Evolutionary conservation across 2,797 vertebrate genomes (phyloP).

Genomic region (Fundulus diaphanus): DNA sequence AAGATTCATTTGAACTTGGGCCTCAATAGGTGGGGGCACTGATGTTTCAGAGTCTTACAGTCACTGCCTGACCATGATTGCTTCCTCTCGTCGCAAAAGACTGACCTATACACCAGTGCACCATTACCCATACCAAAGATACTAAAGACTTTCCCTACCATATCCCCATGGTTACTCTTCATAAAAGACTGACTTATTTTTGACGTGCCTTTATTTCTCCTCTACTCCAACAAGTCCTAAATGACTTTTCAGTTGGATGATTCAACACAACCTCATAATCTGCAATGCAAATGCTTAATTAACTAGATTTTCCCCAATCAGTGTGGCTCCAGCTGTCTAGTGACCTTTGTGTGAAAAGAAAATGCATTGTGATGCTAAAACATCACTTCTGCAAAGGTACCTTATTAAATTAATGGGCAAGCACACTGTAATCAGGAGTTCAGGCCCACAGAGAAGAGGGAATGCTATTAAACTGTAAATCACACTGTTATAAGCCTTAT

Average conservation of each 20-base stretch:
- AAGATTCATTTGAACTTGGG: slow-evolving; percentile 8
- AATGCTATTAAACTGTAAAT: neutral
- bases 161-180: neutral
- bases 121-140: neutral
- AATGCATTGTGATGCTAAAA: neutral
- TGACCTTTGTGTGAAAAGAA: slow-evolving; percentile 16
- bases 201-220: neutral
- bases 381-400: neutral
- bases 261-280: slow-evolving; percentile 18
- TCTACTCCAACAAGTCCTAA: neutral
- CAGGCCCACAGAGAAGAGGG: neutral
- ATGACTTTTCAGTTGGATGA: slow-evolving; percentile 10
- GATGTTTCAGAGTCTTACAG: neutral
- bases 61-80: neutral
- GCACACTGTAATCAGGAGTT: neutral
- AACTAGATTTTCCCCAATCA: slow-evolving; percentile 33
- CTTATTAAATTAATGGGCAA: slow-evolving; percentile 2
- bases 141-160: neutral
- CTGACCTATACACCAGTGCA: neutral
- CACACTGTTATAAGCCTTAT: neutral
- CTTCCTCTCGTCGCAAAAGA: slow-evolving; percentile 2
- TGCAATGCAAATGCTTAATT: slow-evolving; percentile 9
- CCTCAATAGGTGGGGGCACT: neutral
- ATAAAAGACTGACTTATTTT: neutral
- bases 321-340: slow-evolving; percentile 10